Conservation (phyloP, 2,113 vertebrate genomes). For the Macquaria australasica region DNA sequence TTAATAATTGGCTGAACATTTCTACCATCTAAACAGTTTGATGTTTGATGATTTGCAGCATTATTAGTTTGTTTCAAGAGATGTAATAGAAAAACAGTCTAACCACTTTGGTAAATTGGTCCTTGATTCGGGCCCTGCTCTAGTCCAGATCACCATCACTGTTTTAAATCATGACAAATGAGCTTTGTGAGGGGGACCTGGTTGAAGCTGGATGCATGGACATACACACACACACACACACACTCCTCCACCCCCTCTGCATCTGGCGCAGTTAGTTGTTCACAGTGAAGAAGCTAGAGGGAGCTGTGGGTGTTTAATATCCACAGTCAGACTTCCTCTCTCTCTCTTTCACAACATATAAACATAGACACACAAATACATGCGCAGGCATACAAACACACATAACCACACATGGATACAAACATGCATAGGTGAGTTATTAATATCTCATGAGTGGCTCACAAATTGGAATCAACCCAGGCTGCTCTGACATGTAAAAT, state of each 20-base stretch:
- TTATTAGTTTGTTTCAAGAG: constrained; percentile 41
- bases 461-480: constrained; percentile 57
- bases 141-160: constrained; percentile 29
- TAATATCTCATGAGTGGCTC: constrained; percentile 74
- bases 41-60: constrained; percentile 23
- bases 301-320: constrained; percentile 79
- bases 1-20: background rate
- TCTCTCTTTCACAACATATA: constrained; percentile 23
- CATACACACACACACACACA: background rate
- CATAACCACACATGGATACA: constrained; percentile 32
- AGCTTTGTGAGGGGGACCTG: constrained; percentile 21
- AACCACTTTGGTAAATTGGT: constrained; percentile 35
- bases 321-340: background rate
- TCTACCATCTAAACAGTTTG: constrained; percentile 20
- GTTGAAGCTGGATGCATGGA: constrained; percentile 29
- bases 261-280: constrained; percentile 49
- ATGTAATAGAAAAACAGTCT: constrained; percentile 11
- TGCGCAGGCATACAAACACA: constrained; percentile 4
- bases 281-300: constrained; percentile 74
- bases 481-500: constrained; percentile 60
- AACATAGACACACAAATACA: constrained; percentile 21
- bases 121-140: constrained; percentile 10
- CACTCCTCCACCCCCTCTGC: constrained; percentile 4
- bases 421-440: constrained; percentile 75
- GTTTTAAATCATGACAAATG: constrained; percentile 76